These are phyloP conservation scores for Cebidichthys violaceus DNA, from an alignment of 2,113 vertebrate genomes.

Conservation along the genomic window DNA sequence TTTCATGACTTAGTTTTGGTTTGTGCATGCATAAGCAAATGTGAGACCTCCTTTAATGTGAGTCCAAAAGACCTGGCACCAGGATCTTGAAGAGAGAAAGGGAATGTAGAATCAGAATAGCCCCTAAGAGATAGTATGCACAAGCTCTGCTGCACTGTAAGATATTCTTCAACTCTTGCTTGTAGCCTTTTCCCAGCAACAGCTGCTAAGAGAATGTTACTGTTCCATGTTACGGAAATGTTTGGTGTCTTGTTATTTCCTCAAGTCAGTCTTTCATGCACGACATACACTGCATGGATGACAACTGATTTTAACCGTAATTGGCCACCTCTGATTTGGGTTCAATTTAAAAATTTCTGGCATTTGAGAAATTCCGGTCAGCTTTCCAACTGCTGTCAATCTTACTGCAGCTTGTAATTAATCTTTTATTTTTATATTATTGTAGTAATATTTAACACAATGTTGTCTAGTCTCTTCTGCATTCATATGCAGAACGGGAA, in stretches of 20 bases:
- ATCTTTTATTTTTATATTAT: background rate
- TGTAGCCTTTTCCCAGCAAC: slow-evolving; percentile 19
- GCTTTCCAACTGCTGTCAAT: background rate
- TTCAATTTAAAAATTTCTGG: background rate
- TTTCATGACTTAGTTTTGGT: slow-evolving; percentile 2
- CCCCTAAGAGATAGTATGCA: slow-evolving; percentile 44
- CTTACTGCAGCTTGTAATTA: no score
- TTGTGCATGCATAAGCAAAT: slow-evolving; percentile 41
- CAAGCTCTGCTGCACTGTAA: slow-evolving; percentile 40
- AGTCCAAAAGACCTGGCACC: slow-evolving; percentile 50
- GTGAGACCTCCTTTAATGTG: slow-evolving; percentile 53
- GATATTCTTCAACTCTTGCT: slow-evolving; percentile 10
- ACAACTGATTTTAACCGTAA: background rate
- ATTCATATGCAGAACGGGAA: background rate
- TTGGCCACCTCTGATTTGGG: background rate
- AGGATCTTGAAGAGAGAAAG: slow-evolving; percentile 34
- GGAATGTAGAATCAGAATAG: slow-evolving; percentile 54
- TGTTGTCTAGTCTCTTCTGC: background rate
- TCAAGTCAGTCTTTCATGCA: background rate
- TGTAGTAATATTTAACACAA: background rate
- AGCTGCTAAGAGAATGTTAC: slow-evolving; percentile 18
- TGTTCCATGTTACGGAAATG: background rate
- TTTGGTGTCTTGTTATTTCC: background rate
- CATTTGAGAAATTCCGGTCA: background rate
- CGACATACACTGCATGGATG: background rate